phyloP scores from a whole-genome alignment of 2,888 invertebrate species.

The Trachelus iudaicus region DNA sequence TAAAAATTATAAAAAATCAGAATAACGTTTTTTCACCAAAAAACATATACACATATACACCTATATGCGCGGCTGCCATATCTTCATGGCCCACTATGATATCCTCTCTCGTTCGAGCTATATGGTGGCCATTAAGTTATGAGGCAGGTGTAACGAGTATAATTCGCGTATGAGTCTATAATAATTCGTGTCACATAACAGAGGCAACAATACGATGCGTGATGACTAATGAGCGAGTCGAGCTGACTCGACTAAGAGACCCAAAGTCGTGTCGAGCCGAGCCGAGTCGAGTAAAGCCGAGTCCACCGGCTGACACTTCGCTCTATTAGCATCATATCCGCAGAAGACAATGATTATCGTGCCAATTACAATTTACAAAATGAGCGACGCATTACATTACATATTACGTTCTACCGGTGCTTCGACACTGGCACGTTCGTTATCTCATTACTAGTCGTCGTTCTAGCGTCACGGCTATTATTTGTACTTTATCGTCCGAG shows the following conservation, averaged over 20 bases:
- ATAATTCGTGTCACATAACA: conserved; percentile 3
- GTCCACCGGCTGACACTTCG: conserved; percentile 11
- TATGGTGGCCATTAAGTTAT: background rate
- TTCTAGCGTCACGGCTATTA: conserved; percentile 5
- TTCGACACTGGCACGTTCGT: background rate
- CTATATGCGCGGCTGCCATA: background rate
- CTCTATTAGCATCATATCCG: conserved; percentile 23
- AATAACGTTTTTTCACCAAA: background rate
- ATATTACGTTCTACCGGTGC: background rate
- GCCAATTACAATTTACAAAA: conserved; percentile 19
- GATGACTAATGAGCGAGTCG: conserved; percentile 19
- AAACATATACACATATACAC: background rate
- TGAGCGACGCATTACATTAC: conserved; percentile 3
- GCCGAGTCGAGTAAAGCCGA: background rate
- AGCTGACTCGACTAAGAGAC: background rate
- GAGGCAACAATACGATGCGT: conserved; percentile 14
- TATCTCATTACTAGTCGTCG: conserved; percentile 1
- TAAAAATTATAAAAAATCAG: background rate
- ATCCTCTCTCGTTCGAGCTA: background rate
- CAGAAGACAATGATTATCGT: conserved; percentile 1
- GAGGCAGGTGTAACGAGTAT: conserved; percentile 2
- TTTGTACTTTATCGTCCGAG: conserved; percentile 21
- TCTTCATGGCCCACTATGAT: background rate
- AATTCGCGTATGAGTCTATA: background rate
- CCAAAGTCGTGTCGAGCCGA: background rate